Evolutionary conservation across 2,797 vertebrate genomes (phyloP).

Genomic region (Austrolebias charrua): DNA sequence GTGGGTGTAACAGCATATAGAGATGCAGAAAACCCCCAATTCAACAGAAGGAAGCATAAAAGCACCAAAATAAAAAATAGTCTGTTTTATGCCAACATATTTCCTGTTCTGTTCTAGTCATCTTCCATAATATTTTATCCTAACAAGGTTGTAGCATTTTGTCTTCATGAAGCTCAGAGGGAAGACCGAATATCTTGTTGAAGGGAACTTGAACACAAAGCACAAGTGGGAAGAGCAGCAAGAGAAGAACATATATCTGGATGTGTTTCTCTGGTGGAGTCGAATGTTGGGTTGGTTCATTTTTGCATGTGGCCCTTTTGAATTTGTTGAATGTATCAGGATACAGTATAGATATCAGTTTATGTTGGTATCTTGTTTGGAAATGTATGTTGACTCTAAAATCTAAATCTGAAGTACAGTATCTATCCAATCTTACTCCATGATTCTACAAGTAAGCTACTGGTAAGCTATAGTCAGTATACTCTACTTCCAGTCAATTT

Average conservation of each 20-base stretch:
- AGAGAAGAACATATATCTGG: conserved; percentile 83
- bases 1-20: conserved; percentile 55
- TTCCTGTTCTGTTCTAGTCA: conserved; percentile 31
- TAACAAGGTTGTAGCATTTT: conserved; percentile 82
- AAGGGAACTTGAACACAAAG: conserved; percentile 77
- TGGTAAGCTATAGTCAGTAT: too few relatives aligned
- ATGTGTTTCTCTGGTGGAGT: conserved; percentile 55
- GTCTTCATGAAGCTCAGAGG: conserved; percentile 84
- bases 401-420: neutral
- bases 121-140: conserved; percentile 75
- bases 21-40: conserved; percentile 52
- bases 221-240: conserved; percentile 88
- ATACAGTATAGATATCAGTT: neutral
- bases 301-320: conserved; percentile 19
- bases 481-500: too few relatives aligned
- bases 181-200: conserved; percentile 63
- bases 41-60: conserved; percentile 54
- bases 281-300: neutral
- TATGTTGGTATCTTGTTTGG: too few relatives aligned
- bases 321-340: conserved; percentile 9
- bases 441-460: too few relatives aligned
- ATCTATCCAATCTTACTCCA: neutral
- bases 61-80: conserved; percentile 50
- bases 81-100: conserved; percentile 41
- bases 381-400: neutral